A percentile compares a stretch with the other conserved stretches of the same genome.
phyloP scores from a whole-genome alignment of 2,888 invertebrate species.

The Arctia plantaginis region DNA sequence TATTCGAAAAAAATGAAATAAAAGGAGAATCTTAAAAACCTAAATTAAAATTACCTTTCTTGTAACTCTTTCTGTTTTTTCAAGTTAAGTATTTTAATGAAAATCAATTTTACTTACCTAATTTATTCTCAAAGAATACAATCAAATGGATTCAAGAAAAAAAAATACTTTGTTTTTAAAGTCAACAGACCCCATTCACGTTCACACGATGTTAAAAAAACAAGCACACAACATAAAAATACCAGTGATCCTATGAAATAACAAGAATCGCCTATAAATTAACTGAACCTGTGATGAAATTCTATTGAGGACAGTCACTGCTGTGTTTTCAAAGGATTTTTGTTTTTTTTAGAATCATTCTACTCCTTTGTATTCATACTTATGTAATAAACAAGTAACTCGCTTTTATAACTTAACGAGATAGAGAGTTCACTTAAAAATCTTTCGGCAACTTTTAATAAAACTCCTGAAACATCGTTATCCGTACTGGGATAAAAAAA shows the following conservation, averaged over 20 bases:
- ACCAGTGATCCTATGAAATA: conserved; percentile 24
- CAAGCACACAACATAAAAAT: conserved; percentile 29
- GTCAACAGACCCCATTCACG: conserved; percentile 3
- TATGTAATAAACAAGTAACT: conserved; percentile 16
- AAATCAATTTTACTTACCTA: not conserved
- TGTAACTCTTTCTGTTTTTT: not conserved
- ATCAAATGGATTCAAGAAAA: not conserved
- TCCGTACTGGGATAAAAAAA: too few species aligned
- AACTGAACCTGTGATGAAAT: conserved; percentile 30
- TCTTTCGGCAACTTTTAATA: too few species aligned
- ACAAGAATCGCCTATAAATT: conserved; percentile 24
- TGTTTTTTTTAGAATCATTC: conserved; percentile 24
- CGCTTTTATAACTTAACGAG: not conserved
- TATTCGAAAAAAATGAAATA: too few species aligned
- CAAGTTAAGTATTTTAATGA: not conserved
- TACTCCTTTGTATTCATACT: conserved; percentile 25
- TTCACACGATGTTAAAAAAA: conserved; percentile 23
- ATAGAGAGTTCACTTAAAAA: not conserved
- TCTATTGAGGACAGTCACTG: conserved; percentile 32
- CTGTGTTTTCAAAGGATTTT: conserved; percentile 16
- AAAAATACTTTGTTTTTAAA: not conserved
- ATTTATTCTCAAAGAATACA: not conserved
- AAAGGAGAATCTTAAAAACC: not conserved
- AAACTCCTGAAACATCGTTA: too few species aligned
- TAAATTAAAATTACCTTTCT: not conserved